Evolutionary conservation across 1,140 invertebrate species (phyloP), one percentile per base, ranked within the genome.

Genomic region (Araneus ventricosus): DNA sequence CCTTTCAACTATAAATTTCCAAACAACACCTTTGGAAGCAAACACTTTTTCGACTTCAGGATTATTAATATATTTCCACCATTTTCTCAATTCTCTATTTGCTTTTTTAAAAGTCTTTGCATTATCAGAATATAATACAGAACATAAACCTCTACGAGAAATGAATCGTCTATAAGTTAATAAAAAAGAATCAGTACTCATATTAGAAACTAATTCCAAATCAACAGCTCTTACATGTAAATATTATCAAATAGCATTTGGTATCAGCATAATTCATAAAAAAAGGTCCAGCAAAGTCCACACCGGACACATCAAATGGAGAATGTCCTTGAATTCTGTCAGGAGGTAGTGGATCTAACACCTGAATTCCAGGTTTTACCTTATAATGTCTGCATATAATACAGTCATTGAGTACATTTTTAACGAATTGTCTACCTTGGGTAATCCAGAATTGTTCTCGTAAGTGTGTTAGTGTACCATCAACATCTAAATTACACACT

Each of bases 251-350:
- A 75, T 89, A 89, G n/a, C 37, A 67, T n/a, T 89, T 89, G 5
- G 7, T 8, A 27, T 70, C 24, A 75, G 24, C 17, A 17, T 61
- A 45, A 30, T 22, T 41, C 41, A 80, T 45, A 59, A 84, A 85
- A 59, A 92, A 85, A 39, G 57, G 79, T 61, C 90, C 90, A 2
- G 90, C 57, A 92, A 91, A 85, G 27, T 92, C 90, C 8, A 92
- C 24, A n/a, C 80, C 79, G 27, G n/a, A 37, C 14, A 63, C 70
- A 84, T 82, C 57, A 67, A 84, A 92, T 17, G 79, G 75, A 37
- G 59, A 79, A 57, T 41, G 34, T 84, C 84, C 80, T 39, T 5
- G 17, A 27, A 84, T 85, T 63, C 90, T 82, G 14, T 92, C 80
- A 14, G 52, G 22, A 17, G 80, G 90, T 82, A 92, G 57, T 6